phyloP scores from a whole-genome alignment of 2,888 invertebrate species.

The Macrophya alboannulata region DNA sequence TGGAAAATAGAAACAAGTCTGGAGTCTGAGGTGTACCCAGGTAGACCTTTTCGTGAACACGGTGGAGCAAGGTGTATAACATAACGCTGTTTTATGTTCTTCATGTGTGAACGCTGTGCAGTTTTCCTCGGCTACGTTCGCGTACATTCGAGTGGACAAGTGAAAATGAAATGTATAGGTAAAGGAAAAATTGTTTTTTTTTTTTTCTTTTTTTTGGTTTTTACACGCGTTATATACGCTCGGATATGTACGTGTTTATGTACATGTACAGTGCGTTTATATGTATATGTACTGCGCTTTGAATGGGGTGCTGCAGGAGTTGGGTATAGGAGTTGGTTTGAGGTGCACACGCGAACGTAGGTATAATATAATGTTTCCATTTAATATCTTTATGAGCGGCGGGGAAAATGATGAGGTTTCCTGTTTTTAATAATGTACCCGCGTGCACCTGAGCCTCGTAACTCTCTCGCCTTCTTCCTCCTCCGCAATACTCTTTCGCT shows the following conservation, averaged over 20 bases:
- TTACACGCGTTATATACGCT: neutral
- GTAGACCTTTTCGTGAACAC: neutral
- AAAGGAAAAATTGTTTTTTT: too few relatives aligned
- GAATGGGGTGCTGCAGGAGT: constrained; percentile 4
- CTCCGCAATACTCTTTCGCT: constrained; percentile 47
- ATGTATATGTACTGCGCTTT: neutral
- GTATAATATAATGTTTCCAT: constrained; percentile 77
- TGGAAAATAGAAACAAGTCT: neutral
- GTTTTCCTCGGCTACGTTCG: neutral
- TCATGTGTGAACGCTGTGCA: neutral
- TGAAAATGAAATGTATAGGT: neutral
- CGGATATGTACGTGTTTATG: too few relatives aligned
- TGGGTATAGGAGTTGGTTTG: neutral
- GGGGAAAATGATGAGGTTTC: constrained; percentile 78
- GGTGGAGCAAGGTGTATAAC: neutral
- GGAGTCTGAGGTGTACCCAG: neutral
- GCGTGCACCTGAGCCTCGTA: constrained; percentile 77
- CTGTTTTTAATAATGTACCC: constrained; percentile 78
- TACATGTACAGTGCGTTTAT: neutral
- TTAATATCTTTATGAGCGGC: constrained; percentile 78
- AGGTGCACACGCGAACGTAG: constrained; percentile 50
- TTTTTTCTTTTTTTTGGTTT: neutral
- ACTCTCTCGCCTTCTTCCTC: constrained; percentile 69
- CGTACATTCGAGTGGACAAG: neutral
- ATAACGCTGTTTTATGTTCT: neutral